phyloP scores from a whole-genome alignment of 2,113 vertebrate genomes.

The Lampris megalopsis region DNA sequence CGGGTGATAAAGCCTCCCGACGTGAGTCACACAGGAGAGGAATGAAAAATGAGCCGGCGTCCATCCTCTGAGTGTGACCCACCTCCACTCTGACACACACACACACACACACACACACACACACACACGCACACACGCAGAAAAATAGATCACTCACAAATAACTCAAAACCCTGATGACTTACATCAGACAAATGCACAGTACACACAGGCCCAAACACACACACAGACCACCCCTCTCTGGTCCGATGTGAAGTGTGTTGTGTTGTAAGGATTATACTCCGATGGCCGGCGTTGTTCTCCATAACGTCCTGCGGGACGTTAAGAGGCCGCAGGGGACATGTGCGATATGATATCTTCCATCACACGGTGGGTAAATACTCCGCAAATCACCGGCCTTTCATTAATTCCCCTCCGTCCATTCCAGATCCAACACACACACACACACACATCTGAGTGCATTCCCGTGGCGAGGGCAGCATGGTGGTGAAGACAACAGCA shows the following conservation, averaged over 20 bases:
- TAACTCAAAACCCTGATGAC: constrained; percentile 43
- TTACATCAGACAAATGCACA: constrained; percentile 51
- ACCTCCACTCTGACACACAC: background rate
- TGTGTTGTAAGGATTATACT: constrained; percentile 37
- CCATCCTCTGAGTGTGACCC: constrained; percentile 47
- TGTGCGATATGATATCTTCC: constrained; percentile 35
- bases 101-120: constrained; percentile 17
- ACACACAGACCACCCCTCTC: constrained; percentile 11
- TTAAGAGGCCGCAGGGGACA: background rate
- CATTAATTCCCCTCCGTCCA: constrained; percentile 29
- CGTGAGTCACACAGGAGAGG: constrained; percentile 40
- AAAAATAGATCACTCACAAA: constrained; percentile 56
- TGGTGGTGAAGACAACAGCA: constrained; percentile 59
- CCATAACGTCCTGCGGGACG: background rate
- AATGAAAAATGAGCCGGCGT: constrained; percentile 57
- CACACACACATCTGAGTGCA: background rate
- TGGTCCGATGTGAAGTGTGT: constrained; percentile 43
- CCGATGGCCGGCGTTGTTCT: background rate
- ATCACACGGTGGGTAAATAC: constrained; percentile 36
- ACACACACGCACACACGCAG: constrained; percentile 5
- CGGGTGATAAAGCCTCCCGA: constrained; percentile 71
- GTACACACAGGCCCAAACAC: constrained; percentile 19
- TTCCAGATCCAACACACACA: background rate
- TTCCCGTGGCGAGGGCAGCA: background rate
- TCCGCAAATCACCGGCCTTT: constrained; percentile 22